phyloP scores from a whole-genome alignment of 2,797 vertebrate genomes.

The Caiman crocodilus region DNA sequence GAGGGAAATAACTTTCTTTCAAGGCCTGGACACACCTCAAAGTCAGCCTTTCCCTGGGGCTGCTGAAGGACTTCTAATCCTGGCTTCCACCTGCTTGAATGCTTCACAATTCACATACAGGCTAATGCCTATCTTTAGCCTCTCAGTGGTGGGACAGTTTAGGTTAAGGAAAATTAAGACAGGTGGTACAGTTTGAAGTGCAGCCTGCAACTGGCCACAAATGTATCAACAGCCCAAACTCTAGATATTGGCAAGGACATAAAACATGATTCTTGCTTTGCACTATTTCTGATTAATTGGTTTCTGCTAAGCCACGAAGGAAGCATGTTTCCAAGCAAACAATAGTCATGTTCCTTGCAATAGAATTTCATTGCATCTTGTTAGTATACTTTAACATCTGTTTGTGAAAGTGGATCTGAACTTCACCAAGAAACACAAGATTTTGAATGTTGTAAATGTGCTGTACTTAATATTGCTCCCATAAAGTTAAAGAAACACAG shows the following conservation, averaged over 20 bases:
- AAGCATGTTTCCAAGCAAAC: conserved; percentile 57
- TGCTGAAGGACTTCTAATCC: conserved; percentile 47
- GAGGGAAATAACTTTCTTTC: conserved; percentile 16
- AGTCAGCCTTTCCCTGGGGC: neutral
- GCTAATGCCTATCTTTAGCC: conserved; percentile 51
- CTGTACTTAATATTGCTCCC: neutral
- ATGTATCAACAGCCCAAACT: neutral
- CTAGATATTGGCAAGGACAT: neutral
- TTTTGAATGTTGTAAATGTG: neutral
- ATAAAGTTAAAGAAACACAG: neutral
- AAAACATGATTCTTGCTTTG: conserved; percentile 28
- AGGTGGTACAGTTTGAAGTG: conserved; percentile 12
- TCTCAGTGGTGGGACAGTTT: conserved; percentile 21
- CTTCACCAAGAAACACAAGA: neutral
- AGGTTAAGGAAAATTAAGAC: conserved; percentile 47
- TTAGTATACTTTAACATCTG: conserved; percentile 43
- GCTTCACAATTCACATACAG: neutral
- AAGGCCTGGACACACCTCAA: conserved; percentile 3
- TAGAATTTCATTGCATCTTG: conserved; percentile 31
- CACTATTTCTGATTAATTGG: conserved; percentile 31
- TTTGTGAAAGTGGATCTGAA: conserved; percentile 7
- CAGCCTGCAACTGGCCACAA: conserved; percentile 27
- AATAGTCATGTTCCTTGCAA: conserved; percentile 25
- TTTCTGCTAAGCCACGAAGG: conserved; percentile 56
- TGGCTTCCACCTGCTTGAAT: conserved; percentile 26